A percentile compares a stretch with the other conserved stretches of the same genome.
These are phyloP conservation scores for Chrysomallon squamiferum DNA, from an alignment of 1,140 invertebrate species.

Conservation along the genomic window DNA sequence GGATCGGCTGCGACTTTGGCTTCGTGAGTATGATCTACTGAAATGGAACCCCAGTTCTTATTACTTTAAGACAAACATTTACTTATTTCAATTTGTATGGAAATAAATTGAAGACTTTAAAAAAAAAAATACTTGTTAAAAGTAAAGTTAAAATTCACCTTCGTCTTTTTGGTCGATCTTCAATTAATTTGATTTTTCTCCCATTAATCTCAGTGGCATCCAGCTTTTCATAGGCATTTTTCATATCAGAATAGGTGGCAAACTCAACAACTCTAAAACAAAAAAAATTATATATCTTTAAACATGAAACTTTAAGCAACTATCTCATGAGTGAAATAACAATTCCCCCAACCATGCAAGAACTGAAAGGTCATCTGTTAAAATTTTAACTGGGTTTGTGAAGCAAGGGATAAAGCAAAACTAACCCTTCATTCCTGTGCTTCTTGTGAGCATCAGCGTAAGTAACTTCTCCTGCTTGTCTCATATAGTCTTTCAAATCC, in stretches of 20 bases:
- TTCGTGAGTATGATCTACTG: constrained; percentile 66
- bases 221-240: constrained; percentile 93
- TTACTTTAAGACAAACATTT: background rate
- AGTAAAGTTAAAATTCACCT: constrained; percentile 38
- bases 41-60: background rate
- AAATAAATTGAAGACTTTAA: background rate
- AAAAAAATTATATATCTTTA: constrained; percentile 2
- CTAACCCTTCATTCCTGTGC: constrained; percentile 95
- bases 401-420: no score
- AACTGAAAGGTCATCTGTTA: no score
- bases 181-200: constrained; percentile 81
- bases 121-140: background rate
- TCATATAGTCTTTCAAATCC: constrained; percentile 99
- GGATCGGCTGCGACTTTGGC: constrained; percentile 57
- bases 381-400: no score
- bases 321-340: no score
- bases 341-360: no score
- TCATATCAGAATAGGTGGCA: constrained; percentile 79
- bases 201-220: constrained; percentile 91
- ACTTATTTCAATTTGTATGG: background rate
- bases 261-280: constrained; percentile 61
- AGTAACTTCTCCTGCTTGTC: constrained; percentile 97
- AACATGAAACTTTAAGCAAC: no score
- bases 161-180: constrained; percentile 77
- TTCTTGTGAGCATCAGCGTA: constrained; percentile 99